phyloP scores from a whole-genome alignment of 2,113 vertebrate species.

The Salminus brasiliensis region DNA sequence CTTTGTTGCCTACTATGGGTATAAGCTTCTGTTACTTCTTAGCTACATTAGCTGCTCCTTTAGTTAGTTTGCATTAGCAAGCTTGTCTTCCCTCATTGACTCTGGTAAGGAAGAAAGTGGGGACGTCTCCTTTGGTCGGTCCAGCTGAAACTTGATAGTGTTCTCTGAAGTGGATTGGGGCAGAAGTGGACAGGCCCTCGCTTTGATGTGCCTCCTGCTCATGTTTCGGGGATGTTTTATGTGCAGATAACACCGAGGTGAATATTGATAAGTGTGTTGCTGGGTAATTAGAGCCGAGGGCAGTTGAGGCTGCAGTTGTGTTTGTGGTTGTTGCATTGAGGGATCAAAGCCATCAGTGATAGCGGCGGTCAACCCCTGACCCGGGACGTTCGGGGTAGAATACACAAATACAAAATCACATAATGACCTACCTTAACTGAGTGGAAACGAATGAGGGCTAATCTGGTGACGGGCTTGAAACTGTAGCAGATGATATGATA shows the following conservation, averaged over 20 bases:
- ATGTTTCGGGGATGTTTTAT: slow-evolving; percentile 28
- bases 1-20: too few species aligned
- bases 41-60: too few species aligned
- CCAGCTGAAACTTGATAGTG: slow-evolving; percentile 34
- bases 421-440: not conserved
- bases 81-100: too few species aligned
- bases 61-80: too few species aligned
- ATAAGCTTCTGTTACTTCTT: too few species aligned
- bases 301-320: not conserved
- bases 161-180: slow-evolving; percentile 16
- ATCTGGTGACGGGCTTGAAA: slow-evolving; percentile 35
- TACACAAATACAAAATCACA: slow-evolving; percentile 30
- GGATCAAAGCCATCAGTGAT: slow-evolving; percentile 37
- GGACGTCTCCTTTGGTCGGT: not conserved
- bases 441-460: not conserved
- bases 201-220: slow-evolving; percentile 44
- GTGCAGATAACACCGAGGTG: slow-evolving; percentile 30
- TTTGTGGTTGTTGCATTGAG: not conserved
- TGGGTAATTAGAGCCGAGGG: slow-evolving; percentile 30
- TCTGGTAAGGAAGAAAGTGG: not conserved
- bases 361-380: not conserved
- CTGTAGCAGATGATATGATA: slow-evolving; percentile 39
- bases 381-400: slow-evolving; percentile 9
- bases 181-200: not conserved
- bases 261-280: slow-evolving; percentile 40